Conservation (phyloP, 2,797 vertebrate species). For the Notolabrus celidotus region DNA sequence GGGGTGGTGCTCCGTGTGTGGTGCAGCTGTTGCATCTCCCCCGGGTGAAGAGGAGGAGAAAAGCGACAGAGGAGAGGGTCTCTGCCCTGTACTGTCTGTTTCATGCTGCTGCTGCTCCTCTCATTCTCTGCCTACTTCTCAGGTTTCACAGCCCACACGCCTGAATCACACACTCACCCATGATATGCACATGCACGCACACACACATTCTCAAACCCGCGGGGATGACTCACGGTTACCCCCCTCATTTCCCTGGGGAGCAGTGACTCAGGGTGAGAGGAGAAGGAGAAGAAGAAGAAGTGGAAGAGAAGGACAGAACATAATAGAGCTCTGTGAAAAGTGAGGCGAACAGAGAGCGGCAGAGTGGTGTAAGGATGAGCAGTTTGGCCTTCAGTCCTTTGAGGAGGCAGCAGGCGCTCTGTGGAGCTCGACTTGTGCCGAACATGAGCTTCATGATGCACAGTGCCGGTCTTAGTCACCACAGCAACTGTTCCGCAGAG, state of each 20-base stretch:
- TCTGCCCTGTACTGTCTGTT: constrained; percentile 43
- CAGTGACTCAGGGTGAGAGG: constrained; percentile 77
- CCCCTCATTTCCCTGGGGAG: constrained; percentile 72
- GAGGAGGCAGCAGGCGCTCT: constrained; percentile 72
- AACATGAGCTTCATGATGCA: constrained; percentile 71
- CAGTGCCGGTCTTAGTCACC: constrained; percentile 76
- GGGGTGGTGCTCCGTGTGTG: constrained; percentile 32
- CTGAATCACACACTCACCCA: constrained; percentile 75
- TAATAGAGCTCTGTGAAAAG: constrained; percentile 42
- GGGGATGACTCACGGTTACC: constrained; percentile 74
- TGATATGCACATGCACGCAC: constrained; percentile 33
- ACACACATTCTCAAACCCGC: constrained; percentile 43
- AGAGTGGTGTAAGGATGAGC: constrained; percentile 67
- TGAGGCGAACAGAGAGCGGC: constrained; percentile 43
- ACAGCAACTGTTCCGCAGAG: constrained; percentile 69
- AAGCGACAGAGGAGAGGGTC: constrained; percentile 52
- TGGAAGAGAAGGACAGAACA: constrained; percentile 55
- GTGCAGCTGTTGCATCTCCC: constrained; percentile 74
- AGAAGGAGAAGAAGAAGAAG: constrained; percentile 50
- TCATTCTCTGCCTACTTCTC: constrained; percentile 72
- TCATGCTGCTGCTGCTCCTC: constrained; percentile 52
- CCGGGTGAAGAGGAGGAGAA: constrained; percentile 56
- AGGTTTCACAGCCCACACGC: constrained; percentile 79
- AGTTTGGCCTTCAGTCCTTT: constrained; percentile 78
- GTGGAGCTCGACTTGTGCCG: constrained; percentile 59